Percentiles rank a stretch among this genome's conserved stretches.
Evolutionary conservation across 2,797 vertebrate species (phyloP).

Genomic region (Neosilurus mollespiculum): DNA sequence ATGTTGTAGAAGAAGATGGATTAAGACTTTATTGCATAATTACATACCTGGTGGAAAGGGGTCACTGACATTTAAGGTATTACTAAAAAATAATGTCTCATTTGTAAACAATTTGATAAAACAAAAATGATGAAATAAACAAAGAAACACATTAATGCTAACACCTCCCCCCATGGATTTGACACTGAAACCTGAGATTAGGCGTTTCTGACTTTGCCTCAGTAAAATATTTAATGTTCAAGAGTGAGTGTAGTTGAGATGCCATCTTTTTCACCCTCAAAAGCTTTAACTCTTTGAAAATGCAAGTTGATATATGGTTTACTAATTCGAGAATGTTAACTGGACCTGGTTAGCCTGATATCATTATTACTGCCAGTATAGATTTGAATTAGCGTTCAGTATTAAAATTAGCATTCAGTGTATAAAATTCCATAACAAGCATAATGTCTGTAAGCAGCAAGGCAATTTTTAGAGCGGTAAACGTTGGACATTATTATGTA

Average conservation of each 20-base stretch:
- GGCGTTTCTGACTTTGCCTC: not conserved
- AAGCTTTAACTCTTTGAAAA: not conserved
- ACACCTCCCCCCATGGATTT: no score
- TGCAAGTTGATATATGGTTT: not conserved
- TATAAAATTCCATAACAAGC: no score
- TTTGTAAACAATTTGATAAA: no score
- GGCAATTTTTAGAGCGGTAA: not conserved
- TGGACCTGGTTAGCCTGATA: not conserved
- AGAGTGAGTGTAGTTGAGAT: not conserved
- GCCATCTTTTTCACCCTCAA: not conserved
- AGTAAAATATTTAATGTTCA: not conserved
- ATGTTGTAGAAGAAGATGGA: no score
- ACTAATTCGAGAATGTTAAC: not conserved
- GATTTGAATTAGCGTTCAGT: not conserved
- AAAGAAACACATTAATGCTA: no score
- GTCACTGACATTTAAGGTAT: no score
- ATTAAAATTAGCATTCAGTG: no score
- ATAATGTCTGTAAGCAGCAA: not conserved
- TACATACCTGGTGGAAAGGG: no score
- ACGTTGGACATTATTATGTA: no score
- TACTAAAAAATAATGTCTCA: no score
- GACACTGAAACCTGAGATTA: not conserved
- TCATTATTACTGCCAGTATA: not conserved
- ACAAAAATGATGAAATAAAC: no score
- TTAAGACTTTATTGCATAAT: no score